Conservation (phyloP, 2,113 vertebrate genomes). For the Rhinolophus sinicus region DNA sequence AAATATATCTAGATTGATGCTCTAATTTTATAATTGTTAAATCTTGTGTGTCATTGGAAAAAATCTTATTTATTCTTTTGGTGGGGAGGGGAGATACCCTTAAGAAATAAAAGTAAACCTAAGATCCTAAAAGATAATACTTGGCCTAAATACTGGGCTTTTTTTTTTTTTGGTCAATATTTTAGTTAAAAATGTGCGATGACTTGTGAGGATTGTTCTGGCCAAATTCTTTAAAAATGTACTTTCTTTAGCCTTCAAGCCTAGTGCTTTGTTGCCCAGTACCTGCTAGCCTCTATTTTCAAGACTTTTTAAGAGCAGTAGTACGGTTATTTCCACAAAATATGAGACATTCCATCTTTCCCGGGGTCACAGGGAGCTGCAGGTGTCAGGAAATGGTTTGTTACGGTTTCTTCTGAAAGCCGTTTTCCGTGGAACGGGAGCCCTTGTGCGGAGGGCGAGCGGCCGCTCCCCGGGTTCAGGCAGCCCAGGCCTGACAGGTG, state of each 20-base stretch:
- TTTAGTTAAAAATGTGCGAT: constrained; percentile 4
- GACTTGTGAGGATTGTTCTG: not conserved
- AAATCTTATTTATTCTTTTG: not conserved
- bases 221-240: not conserved
- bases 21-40: not conserved
- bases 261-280: not conserved
- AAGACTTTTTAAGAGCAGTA: not conserved
- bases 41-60: not conserved
- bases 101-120: not conserved
- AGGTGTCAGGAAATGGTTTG: not conserved
- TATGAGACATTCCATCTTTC: not conserved
- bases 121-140: not conserved
- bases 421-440: not conserved
- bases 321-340: not conserved
- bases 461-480: too few species aligned
- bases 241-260: not conserved
- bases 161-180: not conserved
- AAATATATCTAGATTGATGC: not conserved
- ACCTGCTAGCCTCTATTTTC: not conserved
- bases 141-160: not conserved
- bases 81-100: accelerated
- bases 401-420: not conserved
- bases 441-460: not conserved
- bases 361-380: not conserved
- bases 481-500: not conserved